A percentile compares a stretch with the other conserved stretches of the same genome.
These are phyloP conservation scores for Bubo bubo DNA, from an alignment of 2,113 vertebrate species.

Conservation along the genomic window DNA sequence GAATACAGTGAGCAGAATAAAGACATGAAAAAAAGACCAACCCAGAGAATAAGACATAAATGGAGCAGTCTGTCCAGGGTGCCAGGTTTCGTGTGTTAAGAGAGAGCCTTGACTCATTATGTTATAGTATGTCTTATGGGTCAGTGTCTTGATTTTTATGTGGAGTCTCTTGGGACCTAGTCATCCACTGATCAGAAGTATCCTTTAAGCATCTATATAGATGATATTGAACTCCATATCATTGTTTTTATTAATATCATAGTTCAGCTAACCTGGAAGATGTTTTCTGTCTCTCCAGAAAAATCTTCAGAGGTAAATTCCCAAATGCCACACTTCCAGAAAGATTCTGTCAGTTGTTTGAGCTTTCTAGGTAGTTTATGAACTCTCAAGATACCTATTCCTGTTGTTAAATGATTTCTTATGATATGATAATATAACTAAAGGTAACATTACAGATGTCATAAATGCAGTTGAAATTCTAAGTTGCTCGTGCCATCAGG, in stretches of 20 bases:
- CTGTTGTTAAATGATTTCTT: not conserved
- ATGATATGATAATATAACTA: not conserved
- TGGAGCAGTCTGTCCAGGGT: not conserved
- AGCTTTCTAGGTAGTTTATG: not conserved
- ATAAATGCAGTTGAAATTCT: not conserved
- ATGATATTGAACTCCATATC: not conserved
- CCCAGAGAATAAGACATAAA: not conserved
- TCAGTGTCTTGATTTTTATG: not conserved
- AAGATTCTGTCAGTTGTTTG: not conserved
- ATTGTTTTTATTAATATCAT: not conserved
- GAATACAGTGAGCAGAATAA: not conserved
- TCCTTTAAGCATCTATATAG: not conserved
- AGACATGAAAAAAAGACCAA: not conserved
- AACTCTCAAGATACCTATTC: not conserved
- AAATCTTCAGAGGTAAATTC: not conserved
- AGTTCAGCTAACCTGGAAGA: not conserved
- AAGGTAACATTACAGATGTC: not conserved
- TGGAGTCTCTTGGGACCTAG: not conserved
- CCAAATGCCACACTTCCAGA: not conserved
- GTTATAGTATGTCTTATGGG: not conserved
- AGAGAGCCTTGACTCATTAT: not conserved
- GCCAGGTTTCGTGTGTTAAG: not conserved
- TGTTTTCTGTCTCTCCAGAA: not conserved
- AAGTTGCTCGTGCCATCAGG: not conserved
- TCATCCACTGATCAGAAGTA: not conserved